phyloP scores from a whole-genome alignment of 2,888 invertebrate genomes.

The Metacarcinus magister region DNA sequence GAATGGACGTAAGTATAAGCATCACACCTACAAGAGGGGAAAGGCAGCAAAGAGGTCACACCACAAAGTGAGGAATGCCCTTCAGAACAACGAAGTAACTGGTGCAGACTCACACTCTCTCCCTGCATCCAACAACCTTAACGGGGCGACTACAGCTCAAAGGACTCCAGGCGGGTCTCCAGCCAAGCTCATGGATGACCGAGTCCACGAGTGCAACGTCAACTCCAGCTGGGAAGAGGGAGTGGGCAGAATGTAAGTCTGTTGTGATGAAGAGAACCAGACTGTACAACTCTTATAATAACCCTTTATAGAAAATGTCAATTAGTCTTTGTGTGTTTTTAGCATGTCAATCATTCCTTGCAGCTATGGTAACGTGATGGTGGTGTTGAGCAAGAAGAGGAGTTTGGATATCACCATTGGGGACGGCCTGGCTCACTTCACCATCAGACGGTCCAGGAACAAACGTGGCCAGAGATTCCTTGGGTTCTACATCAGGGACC shows the following conservation, averaged over 20 bases:
- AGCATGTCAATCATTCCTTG: background rate
- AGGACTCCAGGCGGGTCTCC: background rate
- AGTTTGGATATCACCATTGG: slow-evolving; percentile 75
- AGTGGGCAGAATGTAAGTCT: slow-evolving; percentile 58
- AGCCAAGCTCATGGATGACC: background rate
- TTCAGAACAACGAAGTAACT: slow-evolving; percentile 34
- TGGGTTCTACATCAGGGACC: slow-evolving; percentile 80
- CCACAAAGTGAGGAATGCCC: background rate
- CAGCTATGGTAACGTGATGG: slow-evolving; percentile 78
- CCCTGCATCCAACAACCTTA: background rate
- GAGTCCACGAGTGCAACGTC: slow-evolving; percentile 32
- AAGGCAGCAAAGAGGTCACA: background rate
- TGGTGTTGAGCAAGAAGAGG: slow-evolving; percentile 62
- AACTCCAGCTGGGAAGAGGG: slow-evolving; percentile 67
- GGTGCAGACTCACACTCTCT: background rate
- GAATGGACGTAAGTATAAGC: slow-evolving; percentile 70
- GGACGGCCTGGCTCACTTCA: slow-evolving; percentile 78
- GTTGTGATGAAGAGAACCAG: background rate
- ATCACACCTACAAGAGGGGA: background rate
- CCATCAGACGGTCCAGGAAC: slow-evolving; percentile 75
- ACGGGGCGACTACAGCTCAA: background rate
- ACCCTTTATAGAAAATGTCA: background rate
- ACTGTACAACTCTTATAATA: background rate
- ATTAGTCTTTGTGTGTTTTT: background rate
- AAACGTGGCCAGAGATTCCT: slow-evolving; percentile 71